Conservation (phyloP, 2,888 invertebrate species). For the Drosophila anomalipes region DNA sequence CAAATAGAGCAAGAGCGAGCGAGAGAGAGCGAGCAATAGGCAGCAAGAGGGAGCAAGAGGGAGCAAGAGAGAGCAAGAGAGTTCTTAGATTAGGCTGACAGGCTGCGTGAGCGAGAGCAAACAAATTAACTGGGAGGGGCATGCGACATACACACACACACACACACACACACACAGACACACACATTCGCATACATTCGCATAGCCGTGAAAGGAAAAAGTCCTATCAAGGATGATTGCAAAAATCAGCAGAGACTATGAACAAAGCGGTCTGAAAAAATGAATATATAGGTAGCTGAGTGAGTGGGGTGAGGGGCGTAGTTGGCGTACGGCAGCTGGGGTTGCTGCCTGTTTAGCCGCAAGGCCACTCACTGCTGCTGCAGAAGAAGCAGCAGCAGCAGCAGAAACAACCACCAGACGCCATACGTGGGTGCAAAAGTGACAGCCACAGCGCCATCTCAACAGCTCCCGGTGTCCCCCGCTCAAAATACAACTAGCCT, state of each 20-base stretch:
- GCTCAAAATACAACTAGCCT: slow-evolving; percentile 19
- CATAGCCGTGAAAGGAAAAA: slow-evolving; percentile 36
- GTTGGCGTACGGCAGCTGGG: slow-evolving; percentile 28
- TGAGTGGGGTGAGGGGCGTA: background rate
- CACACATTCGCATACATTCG: slow-evolving; percentile 14
- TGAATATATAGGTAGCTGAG: slow-evolving; percentile 6
- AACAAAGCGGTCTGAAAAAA: slow-evolving; percentile 50
- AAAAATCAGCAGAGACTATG: slow-evolving; percentile 61
- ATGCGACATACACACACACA: slow-evolving; percentile 38
- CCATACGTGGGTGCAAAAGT: slow-evolving; percentile 62
- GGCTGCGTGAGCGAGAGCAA: slow-evolving; percentile 53
- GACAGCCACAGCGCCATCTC: slow-evolving; percentile 58
- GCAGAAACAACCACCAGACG: slow-evolving; percentile 62
- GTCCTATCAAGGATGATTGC: slow-evolving; percentile 76
- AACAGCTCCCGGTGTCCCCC: slow-evolving; percentile 2
- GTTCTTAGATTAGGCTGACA: slow-evolving; percentile 18
- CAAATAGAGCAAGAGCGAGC: slow-evolving; percentile 37
- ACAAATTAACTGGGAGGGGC: slow-evolving; percentile 81
- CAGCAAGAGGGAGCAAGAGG: slow-evolving; percentile 12
- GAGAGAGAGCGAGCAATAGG: slow-evolving; percentile 13
- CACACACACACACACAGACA: slow-evolving; percentile 19
- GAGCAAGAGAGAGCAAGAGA: slow-evolving; percentile 29
- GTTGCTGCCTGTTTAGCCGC: slow-evolving; percentile 66
- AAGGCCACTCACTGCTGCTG: slow-evolving; percentile 70
- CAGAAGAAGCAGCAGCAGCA: slow-evolving; percentile 28